Base-by-base conservation (phyloP, 2,888 invertebrate genomes). In the Apamea anceps region DNA sequence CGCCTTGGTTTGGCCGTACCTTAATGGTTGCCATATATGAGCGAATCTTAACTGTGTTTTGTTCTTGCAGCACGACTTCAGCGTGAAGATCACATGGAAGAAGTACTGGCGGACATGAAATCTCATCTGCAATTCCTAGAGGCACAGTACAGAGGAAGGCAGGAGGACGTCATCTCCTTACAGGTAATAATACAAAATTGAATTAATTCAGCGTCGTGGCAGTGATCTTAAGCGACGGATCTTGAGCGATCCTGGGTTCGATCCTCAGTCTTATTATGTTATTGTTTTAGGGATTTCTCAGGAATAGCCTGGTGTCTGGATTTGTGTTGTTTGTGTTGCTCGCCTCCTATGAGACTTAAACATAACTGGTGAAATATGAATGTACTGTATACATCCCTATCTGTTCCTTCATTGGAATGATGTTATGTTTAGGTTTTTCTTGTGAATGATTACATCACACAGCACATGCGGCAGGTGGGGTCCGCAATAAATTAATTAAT, bases 111-210 rank as follows among this genome's bases (percentile, higher is more conserved):
- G 0, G 62, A 66, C 1, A 72, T 88, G 90, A 98, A 98, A 91
- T 98, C 98, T 80, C 98, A 98, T 82, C 95, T 99, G 68, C 98
- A 98, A 92, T 98, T 98, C 92, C 95, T 99, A 67, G 98, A 99
- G 92, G 97, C 98, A 32, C 98, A 98, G 96, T 98, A 98, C 94
- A 96, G 98, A 42, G 97, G 98, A 7, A 97, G 98, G 21, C 98
- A 98, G 91, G 98, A 98, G 93, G 98, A 99, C 92, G 97, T 99
- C 13, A 97, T 98, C 82, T 95, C 98, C 79, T 94, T 94, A 25
- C 92, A 94, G 92, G 94, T 94, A 77, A 51, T 18, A 48, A 21
- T 32, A 32, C 5, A 25, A 15, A 32, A n/a, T 18, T 78, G 12
- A 48, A 62, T 77, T 1, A 45, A 45, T 25, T 25, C 12, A 57